Evolutionary conservation across 2,888 invertebrate genomes (phyloP), one percentile per base, ranked within the genome.

Genomic region (Perizoma flavofasciatum): DNA sequence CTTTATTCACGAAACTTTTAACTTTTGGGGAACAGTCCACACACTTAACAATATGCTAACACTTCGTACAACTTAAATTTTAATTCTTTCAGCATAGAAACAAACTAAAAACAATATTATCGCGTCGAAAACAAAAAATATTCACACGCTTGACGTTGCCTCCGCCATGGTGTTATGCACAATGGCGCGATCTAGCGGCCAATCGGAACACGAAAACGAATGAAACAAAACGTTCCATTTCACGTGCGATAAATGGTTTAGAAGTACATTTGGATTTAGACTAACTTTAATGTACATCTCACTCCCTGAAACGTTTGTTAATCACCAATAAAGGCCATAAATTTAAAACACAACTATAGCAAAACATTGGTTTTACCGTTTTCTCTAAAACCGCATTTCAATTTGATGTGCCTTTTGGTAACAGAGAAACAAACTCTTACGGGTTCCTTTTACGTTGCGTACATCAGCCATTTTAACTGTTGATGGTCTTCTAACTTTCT

Each of bases 81-180:
- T 63, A 59, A 79, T 82, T 86, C 78, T 82, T 83, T 83, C 81
- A 83, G 86, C 82, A 83, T 85, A 83, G 74, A 85, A 87, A 86
- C 80, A 79, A 81, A 81, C 75, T 71, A 76, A 82, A 86, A 88
- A 88, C 86, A 89, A 83, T 81, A 82, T 80, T 82, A 66, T 83
- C 81, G 79, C 76, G 78, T 80, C 80, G 77, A 89, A 91, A 92
- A 92, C 90, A 89, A 89, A 88, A 85, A 64, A 73, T 86, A 86
- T 84, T 86, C 86, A 89, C 86, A 82, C 86, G 79, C 79, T 82
- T 89, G 87, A 91, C 90, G 73, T 89, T 79, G 85, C 83, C 75
- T 84, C 88, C 88, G 88, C 89, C 88, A 86, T 89, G 85, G 88
- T 90, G 89, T 83, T 83, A 82, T 80, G 79, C 78, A 83, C 85